Evolutionary conservation across 1,140 invertebrate species (phyloP).

Genomic region (Lasioglossum albipes): DNA sequence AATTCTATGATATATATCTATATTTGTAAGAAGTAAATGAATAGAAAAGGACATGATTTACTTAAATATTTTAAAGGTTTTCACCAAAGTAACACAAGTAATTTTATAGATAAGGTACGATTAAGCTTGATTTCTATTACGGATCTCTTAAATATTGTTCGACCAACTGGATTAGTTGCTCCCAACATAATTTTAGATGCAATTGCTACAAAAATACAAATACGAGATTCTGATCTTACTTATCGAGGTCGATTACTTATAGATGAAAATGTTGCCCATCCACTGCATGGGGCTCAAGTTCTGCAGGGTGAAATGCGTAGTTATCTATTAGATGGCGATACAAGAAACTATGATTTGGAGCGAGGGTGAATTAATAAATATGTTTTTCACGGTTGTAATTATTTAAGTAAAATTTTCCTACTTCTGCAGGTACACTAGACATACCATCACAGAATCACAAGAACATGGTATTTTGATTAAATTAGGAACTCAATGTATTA

Average conservation of each 20-base stretch:
- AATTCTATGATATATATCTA: neutral
- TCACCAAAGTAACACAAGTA: slow-evolving; percentile 26
- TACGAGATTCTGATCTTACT: slow-evolving; percentile 87
- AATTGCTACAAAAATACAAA: slow-evolving; percentile 90
- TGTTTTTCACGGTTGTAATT: neutral
- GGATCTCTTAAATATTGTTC: slow-evolving; percentile 92
- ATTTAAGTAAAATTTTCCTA: slow-evolving; percentile 8
- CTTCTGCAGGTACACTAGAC: slow-evolving; percentile 89
- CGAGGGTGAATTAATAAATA: slow-evolving; percentile 80
- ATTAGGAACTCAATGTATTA: slow-evolving; percentile 92
- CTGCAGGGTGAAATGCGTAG: slow-evolving; percentile 92
- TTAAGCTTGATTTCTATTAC: slow-evolving; percentile 92
- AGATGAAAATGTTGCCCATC: slow-evolving; percentile 94
- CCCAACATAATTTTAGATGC: slow-evolving; percentile 96
- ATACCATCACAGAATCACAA: slow-evolving; percentile 91
- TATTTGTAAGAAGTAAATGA: neutral
- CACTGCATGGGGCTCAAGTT: slow-evolving; percentile 89
- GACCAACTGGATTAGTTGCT: slow-evolving; percentile 91
- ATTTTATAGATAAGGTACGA: slow-evolving; percentile 83
- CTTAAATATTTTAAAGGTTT: neutral
- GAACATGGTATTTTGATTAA: slow-evolving; percentile 93
- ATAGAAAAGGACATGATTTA: neutral
- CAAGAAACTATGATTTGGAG: slow-evolving; percentile 93
- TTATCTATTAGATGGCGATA: slow-evolving; percentile 93
- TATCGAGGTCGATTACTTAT: slow-evolving; percentile 90